Percentiles rank a stretch among this genome's conserved stretches.
phyloP scores from a whole-genome alignment of 2,113 vertebrate species.

The Crocuta crocuta region DNA sequence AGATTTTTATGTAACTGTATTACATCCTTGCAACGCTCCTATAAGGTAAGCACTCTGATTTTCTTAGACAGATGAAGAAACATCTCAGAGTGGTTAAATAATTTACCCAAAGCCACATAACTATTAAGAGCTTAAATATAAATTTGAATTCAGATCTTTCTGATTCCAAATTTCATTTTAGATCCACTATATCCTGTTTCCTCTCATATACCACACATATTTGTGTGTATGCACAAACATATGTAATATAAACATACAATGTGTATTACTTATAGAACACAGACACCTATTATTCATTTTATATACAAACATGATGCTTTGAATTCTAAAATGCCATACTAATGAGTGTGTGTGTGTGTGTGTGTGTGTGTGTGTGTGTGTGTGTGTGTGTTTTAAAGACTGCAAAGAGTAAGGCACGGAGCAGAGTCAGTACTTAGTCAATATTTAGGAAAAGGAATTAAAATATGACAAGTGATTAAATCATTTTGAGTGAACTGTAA shows the following conservation, averaged over 20 bases:
- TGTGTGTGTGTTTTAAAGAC: neutral
- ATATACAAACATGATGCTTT: neutral
- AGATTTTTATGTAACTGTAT: neutral
- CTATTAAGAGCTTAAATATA: neutral
- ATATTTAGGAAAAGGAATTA: neutral
- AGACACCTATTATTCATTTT: neutral
- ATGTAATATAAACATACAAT: neutral
- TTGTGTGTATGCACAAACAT: neutral
- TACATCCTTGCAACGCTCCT: neutral
- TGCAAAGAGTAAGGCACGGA: neutral
- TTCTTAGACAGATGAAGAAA: constrained; percentile 17
- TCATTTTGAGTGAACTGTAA: neutral
- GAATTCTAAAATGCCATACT: neutral
- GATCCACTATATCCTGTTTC: neutral
- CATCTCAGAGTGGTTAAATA: neutral
- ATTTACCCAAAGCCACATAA: neutral
- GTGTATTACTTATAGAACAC: neutral
- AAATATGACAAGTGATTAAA: neutral
- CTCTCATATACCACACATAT: neutral
- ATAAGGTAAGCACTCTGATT: neutral
- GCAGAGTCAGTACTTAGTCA: neutral
- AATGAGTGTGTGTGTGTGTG: neutral
- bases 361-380: neutral
- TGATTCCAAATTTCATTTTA: neutral
- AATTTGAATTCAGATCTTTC: neutral